Percentiles rank a stretch among this genome's conserved stretches.
Conservation (phyloP, 2,113 vertebrate genomes). For the human (Homo sapiens) region DNA sequence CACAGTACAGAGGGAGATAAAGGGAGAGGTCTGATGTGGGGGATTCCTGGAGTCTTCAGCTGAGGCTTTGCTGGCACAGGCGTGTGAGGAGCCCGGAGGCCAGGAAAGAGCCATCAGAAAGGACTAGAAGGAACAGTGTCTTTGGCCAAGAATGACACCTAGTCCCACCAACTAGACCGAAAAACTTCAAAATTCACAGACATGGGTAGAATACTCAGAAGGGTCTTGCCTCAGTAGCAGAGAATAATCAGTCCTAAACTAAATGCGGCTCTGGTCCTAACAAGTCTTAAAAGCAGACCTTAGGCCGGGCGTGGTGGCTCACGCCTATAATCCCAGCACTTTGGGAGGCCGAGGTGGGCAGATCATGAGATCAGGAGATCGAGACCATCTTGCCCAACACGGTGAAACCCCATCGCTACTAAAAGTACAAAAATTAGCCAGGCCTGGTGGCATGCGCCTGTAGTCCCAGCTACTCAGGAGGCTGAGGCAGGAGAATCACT, state of each 20-base stretch:
- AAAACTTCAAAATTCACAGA: background rate
- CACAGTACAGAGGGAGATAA: background rate
- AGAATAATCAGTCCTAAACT: background rate
- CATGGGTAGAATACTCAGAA: background rate
- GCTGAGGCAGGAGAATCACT: too few relatives aligned
- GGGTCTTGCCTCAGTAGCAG: background rate
- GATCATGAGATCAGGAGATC: too few relatives aligned
- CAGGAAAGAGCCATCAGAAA: background rate
- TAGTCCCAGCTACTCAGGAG: too few relatives aligned
- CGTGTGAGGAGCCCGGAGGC: fast-evolving
- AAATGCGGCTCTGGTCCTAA: background rate
- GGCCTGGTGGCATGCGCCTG: too few relatives aligned
- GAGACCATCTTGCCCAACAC: too few relatives aligned
- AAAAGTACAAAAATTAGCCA: too few relatives aligned
- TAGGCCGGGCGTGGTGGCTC: too few relatives aligned
- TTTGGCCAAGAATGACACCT: background rate
- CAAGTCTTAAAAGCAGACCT: background rate
- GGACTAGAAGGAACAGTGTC: background rate
- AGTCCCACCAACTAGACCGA: background rate
- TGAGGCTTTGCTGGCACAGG: fast-evolving
- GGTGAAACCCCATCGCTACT: too few relatives aligned
- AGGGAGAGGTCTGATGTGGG: background rate
- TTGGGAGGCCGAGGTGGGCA: too few relatives aligned
- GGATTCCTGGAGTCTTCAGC: background rate
- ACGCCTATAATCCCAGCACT: too few relatives aligned